Percentiles rank a stretch among this genome's conserved stretches.
These are phyloP conservation scores for Trinectes maculatus DNA, from an alignment of 2,113 vertebrate genomes.

Conservation along the genomic window DNA sequence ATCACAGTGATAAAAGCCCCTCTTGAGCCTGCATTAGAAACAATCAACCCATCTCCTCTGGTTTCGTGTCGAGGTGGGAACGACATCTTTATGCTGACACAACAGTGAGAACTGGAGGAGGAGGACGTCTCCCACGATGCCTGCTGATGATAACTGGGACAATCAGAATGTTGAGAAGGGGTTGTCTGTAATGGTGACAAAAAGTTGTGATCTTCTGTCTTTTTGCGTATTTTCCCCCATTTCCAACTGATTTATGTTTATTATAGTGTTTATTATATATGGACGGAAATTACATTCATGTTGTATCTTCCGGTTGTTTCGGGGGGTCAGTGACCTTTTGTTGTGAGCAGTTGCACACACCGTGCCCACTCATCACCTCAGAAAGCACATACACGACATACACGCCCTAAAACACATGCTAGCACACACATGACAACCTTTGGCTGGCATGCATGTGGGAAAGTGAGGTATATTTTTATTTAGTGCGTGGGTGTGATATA, in stretches of 20 bases:
- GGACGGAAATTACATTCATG: too few relatives aligned
- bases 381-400: conserved; percentile 23
- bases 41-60: conserved; percentile 61
- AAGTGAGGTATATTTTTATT: conserved; percentile 58
- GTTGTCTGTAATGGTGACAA: conserved; percentile 1
- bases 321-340: conserved; percentile 27
- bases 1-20: conserved; percentile 59
- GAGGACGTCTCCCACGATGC: conserved; percentile 73
- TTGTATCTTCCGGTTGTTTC: too few relatives aligned
- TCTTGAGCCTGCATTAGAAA: conserved; percentile 58
- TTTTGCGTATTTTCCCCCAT: neutral
- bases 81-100: conserved; percentile 12
- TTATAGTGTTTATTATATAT: too few relatives aligned
- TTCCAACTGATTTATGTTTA: neutral
- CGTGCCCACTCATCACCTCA: conserved; percentile 45
- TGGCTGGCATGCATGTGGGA: conserved; percentile 28
- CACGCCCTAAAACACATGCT: neutral
- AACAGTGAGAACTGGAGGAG: conserved; percentile 56
- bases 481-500: conserved; percentile 56
- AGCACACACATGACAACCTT: conserved; percentile 21
- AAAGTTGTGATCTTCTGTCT: neutral
- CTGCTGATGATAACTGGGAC: conserved; percentile 41
- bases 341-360: conserved; percentile 28
- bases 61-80: conserved; percentile 47
- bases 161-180: conserved; percentile 13